A percentile compares a stretch with the other conserved stretches of the same genome.
Evolutionary conservation across 2,113 vertebrate species (phyloP).

Genomic region (Rhea pennata): DNA sequence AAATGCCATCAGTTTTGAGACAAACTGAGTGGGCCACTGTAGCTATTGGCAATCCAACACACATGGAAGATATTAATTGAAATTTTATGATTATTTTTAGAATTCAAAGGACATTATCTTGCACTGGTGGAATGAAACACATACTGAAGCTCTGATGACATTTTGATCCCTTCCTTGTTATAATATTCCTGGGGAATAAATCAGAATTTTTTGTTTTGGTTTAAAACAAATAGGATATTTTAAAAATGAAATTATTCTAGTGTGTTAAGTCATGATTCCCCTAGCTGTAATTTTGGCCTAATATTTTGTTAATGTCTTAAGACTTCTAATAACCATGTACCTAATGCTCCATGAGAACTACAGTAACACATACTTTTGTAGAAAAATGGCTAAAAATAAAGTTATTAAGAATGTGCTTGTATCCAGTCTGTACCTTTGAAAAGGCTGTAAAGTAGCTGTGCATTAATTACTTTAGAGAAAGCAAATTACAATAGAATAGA

Average conservation of each 20-base stretch:
- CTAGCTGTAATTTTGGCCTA: background rate
- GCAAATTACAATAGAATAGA: background rate
- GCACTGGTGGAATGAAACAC: slow-evolving; percentile 44
- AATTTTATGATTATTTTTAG: slow-evolving; percentile 58
- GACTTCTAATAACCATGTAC: background rate
- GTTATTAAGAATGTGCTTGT: background rate
- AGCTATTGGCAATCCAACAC: background rate
- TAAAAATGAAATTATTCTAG: background rate
- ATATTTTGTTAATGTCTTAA: background rate
- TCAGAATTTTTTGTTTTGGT: background rate
- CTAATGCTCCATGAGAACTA: background rate
- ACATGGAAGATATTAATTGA: slow-evolving; percentile 41
- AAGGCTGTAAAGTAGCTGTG: background rate
- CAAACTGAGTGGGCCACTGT: background rate
- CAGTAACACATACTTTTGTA: background rate
- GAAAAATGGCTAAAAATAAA: background rate
- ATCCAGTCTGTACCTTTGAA: background rate
- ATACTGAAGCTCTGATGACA: slow-evolving; percentile 38
- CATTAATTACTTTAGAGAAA: background rate
- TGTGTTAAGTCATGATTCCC: background rate
- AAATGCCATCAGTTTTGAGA: background rate
- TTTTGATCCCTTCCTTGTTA: slow-evolving; percentile 32
- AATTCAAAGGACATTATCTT: slow-evolving; percentile 64
- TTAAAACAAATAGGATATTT: background rate
- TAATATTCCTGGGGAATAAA: background rate